These are phyloP conservation scores for Esox masquinongy DNA, from an alignment of 2,797 vertebrate genomes.

Conservation along the genomic window DNA sequence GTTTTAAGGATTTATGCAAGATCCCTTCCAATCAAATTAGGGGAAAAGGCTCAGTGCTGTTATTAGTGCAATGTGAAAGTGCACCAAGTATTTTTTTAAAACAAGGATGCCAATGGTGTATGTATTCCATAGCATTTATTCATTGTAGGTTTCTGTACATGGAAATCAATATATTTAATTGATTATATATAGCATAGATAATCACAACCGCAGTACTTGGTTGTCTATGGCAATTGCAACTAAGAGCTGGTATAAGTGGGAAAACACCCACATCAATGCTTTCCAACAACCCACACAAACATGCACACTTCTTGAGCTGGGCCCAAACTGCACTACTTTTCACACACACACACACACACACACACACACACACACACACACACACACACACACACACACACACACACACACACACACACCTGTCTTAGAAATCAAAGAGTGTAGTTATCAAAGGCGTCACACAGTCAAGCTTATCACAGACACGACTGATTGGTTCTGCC, in stretches of 20 bases:
- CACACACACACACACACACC: constrained; percentile 25
- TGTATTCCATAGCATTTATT: too few relatives aligned
- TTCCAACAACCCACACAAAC: constrained; percentile 8
- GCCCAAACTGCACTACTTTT: neutral
- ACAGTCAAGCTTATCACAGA: constrained; percentile 43
- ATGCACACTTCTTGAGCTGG: constrained; percentile 3
- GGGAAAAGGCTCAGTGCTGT: too few relatives aligned
- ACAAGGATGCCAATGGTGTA: too few relatives aligned
- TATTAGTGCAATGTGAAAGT: too few relatives aligned
- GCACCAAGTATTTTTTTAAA: too few relatives aligned
- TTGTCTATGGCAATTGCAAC: neutral
- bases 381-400: constrained; percentile 14
- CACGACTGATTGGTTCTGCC: constrained; percentile 35
- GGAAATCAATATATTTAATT: too few relatives aligned
- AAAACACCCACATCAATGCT: neutral
- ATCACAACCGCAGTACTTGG: too few relatives aligned
- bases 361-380: constrained; percentile 27
- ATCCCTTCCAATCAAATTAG: too few relatives aligned
- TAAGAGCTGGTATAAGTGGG: constrained; percentile 6
- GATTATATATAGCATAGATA: too few relatives aligned
- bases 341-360: constrained; percentile 18
- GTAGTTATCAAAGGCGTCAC: constrained; percentile 52
- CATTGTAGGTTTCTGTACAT: too few relatives aligned
- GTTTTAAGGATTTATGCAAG: too few relatives aligned
- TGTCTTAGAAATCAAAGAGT: constrained; percentile 35